Conservation (phyloP, 2,113 vertebrate genomes). For the Hipposideros armiger region DNA sequence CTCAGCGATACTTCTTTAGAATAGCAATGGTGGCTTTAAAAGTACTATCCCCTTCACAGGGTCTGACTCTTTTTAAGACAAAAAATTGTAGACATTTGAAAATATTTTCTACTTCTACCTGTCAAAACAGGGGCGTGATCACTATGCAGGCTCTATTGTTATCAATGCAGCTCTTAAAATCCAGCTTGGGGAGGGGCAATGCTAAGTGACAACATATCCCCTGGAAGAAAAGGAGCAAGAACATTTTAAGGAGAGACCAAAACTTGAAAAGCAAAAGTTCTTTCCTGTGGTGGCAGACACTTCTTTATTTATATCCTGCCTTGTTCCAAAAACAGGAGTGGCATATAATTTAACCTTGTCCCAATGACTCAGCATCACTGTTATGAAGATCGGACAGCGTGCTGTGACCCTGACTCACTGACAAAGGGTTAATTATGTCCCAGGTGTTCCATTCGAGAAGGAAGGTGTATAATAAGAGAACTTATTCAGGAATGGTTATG, state of each 20-base stretch:
- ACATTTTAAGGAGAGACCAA: not conserved
- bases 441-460: not conserved
- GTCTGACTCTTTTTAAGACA: not conserved
- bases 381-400: not conserved
- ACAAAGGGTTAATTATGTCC: slow-evolving; percentile 12
- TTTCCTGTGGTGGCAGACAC: not conserved
- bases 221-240: not conserved
- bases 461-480: not conserved
- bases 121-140: not conserved
- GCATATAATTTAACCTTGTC: not conserved
- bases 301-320: slow-evolving; percentile 45
- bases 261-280: not conserved
- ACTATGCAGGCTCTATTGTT: not conserved
- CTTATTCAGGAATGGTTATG: slow-evolving; percentile 8
- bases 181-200: not conserved
- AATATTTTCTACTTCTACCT: not conserved
- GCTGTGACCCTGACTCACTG: not conserved
- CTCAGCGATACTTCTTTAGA: not conserved
- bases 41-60: not conserved
- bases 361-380: slow-evolving; percentile 27
- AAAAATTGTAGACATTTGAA: not conserved
- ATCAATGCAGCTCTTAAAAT: not conserved
- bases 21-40: not conserved
- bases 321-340: slow-evolving; percentile 26
- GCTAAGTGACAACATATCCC: not conserved